Evolutionary conservation across 2,797 vertebrate genomes (phyloP), one percentile per base, ranked within the genome.

Genomic region (Darevskia nairensis): DNA sequence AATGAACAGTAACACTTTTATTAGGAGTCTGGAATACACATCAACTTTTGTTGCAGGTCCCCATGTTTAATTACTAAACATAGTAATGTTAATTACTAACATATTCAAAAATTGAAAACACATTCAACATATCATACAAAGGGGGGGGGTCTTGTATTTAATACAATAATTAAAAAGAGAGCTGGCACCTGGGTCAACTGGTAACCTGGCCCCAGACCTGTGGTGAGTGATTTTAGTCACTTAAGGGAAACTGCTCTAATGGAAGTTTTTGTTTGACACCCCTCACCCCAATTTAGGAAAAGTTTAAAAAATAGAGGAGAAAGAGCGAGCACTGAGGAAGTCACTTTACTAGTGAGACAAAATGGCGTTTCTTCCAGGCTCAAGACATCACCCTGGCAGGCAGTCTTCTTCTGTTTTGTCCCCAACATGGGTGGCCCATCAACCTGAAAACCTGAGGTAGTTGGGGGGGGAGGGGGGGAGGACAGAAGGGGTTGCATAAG

Each of bases 61-160:
- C 35, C 35, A 41, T 55, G 50, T 55, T 55, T 55, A 55, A 55
- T 55, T 55, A 55, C 35, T 35, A 35, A 35, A 35, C 35, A 35
- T 35, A 35, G 35, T 35, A 35, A 35, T 35, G 35, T 35, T 35
- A 35, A 35, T 55, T 15, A 55, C 50, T 55, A 55, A 55, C 50
- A 55, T 97, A 97, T 97, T 97, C 95, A 96, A 97, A 97, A 96
- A 95, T 83, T 88, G 29, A 93, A 96, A 95, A 89, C 94, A 95
- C 87, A 92, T 92, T 85, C 86, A 39, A 93, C 9, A 0, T 90
- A 95, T 95, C 88, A 90, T 95, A 96, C 94, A 96, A 96, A 92
- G 94, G 88, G 90, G 88, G 91, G 84, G 84, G 88, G 80, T 89
- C 90, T 27, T 27, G 88, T 39, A 88, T 59, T 82, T 64, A 88